Percentiles rank a stretch among this genome's conserved stretches.
Evolutionary conservation across 2,113 vertebrate species (phyloP).

Genomic region (Nothobranchius kuhntae): DNA sequence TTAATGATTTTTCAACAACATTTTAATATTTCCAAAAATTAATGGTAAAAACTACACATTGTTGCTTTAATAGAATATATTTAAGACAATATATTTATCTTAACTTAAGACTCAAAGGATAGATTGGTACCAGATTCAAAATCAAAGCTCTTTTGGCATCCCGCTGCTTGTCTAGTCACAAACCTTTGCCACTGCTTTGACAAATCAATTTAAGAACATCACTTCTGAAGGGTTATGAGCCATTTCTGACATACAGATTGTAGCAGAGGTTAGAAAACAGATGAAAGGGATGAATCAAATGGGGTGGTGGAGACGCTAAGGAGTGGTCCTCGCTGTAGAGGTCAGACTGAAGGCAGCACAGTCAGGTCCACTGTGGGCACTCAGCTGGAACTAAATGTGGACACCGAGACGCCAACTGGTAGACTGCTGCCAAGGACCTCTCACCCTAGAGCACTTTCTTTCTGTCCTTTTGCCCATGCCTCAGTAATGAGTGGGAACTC

Average conservation of each 20-base stretch:
- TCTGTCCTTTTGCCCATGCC: conserved; percentile 35
- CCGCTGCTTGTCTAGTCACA: conserved; percentile 37
- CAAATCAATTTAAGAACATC: conserved; percentile 68
- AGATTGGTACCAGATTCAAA: conserved; percentile 3
- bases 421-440: conserved; percentile 80
- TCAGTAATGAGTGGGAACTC: conserved; percentile 61
- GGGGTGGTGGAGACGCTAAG: conserved; percentile 68
- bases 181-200: conserved; percentile 49
- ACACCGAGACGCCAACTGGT: conserved; percentile 70
- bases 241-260: conserved; percentile 63
- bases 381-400: conserved; percentile 80
- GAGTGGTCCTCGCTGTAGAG: conserved; percentile 74
- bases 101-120: conserved; percentile 29
- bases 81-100: conserved; percentile 1
- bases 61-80: no score
- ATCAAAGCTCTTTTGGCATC: conserved; percentile 19
- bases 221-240: conserved; percentile 62
- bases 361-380: conserved; percentile 73
- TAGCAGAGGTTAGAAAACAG: conserved; percentile 21
- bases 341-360: conserved; percentile 65
- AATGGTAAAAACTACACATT: no score
- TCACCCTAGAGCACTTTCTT: conserved; percentile 63
- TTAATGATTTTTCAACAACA: no score
- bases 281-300: conserved; percentile 71
- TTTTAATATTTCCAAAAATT: no score